Evolutionary conservation across 1,140 invertebrate species (phyloP).

Genomic region (Cherax destructor): DNA sequence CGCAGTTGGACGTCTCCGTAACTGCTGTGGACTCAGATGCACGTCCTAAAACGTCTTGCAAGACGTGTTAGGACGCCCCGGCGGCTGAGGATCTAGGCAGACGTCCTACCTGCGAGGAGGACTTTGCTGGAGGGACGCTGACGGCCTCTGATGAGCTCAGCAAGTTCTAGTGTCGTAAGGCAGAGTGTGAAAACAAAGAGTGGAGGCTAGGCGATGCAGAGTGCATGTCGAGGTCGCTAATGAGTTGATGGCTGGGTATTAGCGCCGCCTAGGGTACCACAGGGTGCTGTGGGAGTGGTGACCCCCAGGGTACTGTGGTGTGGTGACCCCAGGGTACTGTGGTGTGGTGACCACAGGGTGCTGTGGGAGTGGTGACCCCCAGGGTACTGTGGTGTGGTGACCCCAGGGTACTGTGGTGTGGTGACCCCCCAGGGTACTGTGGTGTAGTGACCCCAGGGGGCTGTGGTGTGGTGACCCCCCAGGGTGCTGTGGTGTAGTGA

Average conservation of each 20-base stretch:
- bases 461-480: background rate
- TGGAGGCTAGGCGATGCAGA: constrained; percentile 19
- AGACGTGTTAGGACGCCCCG: too few relatives aligned
- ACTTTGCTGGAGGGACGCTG: background rate
- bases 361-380: background rate
- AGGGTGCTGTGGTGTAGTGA: background rate
- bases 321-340: background rate
- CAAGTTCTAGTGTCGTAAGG: constrained; percentile 36
- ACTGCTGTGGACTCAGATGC: too few relatives aligned
- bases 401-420: too few relatives aligned
- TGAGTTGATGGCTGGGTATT: constrained; percentile 57
- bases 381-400: background rate
- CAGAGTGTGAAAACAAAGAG: constrained; percentile 51
- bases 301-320: background rate
- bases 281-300: background rate
- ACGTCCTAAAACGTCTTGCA: too few relatives aligned
- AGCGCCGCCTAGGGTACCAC: background rate
- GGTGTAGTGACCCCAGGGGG: background rate
- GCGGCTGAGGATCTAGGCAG: too few relatives aligned
- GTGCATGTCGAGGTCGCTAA: constrained; percentile 45
- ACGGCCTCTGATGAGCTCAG: constrained; percentile 20
- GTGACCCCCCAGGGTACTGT: background rate
- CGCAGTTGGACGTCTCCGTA: too few relatives aligned
- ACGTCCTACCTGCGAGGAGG: background rate
- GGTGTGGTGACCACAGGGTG: background rate